Evolutionary conservation across 2,888 invertebrate species (phyloP), one percentile per base, ranked within the genome.

Genomic region (Cotesia congregata): DNA sequence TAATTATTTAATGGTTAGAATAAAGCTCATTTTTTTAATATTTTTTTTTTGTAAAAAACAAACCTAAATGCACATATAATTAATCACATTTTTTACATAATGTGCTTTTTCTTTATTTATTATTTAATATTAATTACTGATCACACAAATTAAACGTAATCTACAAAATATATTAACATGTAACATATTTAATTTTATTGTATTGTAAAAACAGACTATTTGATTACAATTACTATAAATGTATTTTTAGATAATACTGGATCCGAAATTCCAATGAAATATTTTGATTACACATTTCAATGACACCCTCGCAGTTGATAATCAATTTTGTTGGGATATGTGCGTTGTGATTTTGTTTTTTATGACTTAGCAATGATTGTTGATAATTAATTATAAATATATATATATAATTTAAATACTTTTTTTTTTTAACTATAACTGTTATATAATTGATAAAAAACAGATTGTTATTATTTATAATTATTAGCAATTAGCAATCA

Each of bases 1-100:
- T 62, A 15, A 9, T 7, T 68, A 41, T 68, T 40, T 68, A 15
- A 17, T 39, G 20, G 12, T 38, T 39, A 72, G 17, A 72, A 60
- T 30, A 72, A 62, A 69, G 6, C 59, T 30, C 15, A 50, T 50
- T 50, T 6, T 50, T 50, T 12, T 50, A n/a, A n/a, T n/a, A n/a
- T n/a, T n/a, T 50, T 50, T 50, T 50, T 50, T 7, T 12, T 50
- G 7, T 7, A 12, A 50, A 50, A 50, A 50, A 50, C 50, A 50
- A 50, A 50, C 4, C 9, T 50, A 50, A 50, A 50, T 50, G 50
- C 50, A 50, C 50, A 50, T 50, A 50, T 7, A 50, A 30, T 50
- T 4, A 50, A 50, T 50, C 50, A 50, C 50, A 50, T 50, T 50
- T 50, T 50, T 12, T 50, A 50, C 12, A 12, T 50, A 30, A 50